Evolutionary conservation across 2,888 invertebrate species (phyloP), one percentile per base, ranked within the genome.

Genomic region (Tenthredo scrophulariae): DNA sequence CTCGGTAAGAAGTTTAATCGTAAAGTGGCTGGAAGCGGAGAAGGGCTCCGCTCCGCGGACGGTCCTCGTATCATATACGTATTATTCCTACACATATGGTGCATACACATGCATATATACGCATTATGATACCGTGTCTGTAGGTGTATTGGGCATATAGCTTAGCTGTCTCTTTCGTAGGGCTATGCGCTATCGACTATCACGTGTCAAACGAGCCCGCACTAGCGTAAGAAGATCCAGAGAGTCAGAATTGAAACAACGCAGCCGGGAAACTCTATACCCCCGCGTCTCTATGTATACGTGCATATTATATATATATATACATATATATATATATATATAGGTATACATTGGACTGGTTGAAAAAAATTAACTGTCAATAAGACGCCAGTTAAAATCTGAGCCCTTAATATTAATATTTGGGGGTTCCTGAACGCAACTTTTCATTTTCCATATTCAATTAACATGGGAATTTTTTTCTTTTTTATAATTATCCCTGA

Each of bases 201-300:
- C 92, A 88, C 91, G 89, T 92, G 92, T 92, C 92, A 92, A 92
- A 92, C 92, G 91, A 88, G 87, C 90, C 91, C 83, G 83, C 83
- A 22, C 26, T n/a, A 6, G 43, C 40, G 67, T 62, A 83, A 83
- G 83, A 83, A 83, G 50, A 67, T 46, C 70, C 67, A 46, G 37
- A 67, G 67, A 67, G 50, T 50, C 83, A 43, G 83, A 46, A 65
- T 67, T 83, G 83, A 83, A 83, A 83, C 18, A 83, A 83, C 83
- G 70, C 83, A 83, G 83, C 83, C 83, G 83, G 65, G 83, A 70
- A 83, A 83, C 26, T 80, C 58, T 80, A 80, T 62, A 80, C 62
- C 26, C 62, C 62, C 54, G 50, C 18, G 54, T n/a, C 54, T 33
- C 79, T 33, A n/a, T n/a, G n/a, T n/a, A n/a, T n/a, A n/a, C n/a